phyloP scores from a whole-genome alignment of 1,140 invertebrate genomes.

The Magallana ariakensis region DNA sequence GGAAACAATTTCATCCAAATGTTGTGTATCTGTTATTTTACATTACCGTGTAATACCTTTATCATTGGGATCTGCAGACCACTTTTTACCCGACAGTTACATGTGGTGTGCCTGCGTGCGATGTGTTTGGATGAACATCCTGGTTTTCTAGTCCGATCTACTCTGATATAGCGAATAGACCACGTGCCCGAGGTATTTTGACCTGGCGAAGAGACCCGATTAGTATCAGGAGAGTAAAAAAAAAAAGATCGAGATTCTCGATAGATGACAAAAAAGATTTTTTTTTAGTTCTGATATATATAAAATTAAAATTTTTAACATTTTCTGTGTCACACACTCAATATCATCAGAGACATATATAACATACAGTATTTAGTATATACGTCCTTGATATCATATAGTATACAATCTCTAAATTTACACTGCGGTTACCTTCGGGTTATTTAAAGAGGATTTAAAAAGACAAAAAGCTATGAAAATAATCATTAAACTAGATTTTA shows the following conservation, averaged over 20 bases:
- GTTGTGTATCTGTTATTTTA: slow-evolving; percentile 13
- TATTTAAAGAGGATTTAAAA: too few relatives aligned
- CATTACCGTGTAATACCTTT: slow-evolving; percentile 2
- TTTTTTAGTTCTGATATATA: too few relatives aligned
- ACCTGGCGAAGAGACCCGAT: neutral
- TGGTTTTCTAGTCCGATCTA: neutral
- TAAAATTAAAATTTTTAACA: too few relatives aligned
- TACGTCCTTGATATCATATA: too few relatives aligned
- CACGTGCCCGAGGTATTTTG: neutral
- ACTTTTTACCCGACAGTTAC: neutral
- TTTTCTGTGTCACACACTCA: too few relatives aligned
- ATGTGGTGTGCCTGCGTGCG: neutral
- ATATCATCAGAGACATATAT: too few relatives aligned
- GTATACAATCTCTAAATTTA: too few relatives aligned
- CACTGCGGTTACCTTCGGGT: too few relatives aligned
- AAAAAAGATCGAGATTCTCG: neutral
- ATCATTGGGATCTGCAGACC: neutral
- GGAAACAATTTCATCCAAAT: neutral
- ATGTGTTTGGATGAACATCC: neutral
- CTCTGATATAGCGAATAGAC: neutral
- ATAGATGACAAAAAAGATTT: too few relatives aligned
- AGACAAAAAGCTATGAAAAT: too few relatives aligned
- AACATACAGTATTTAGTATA: too few relatives aligned
- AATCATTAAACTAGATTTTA: too few relatives aligned
- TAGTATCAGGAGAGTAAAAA: neutral